Evolutionary conservation across 2,797 vertebrate genomes (phyloP), one percentile per base, ranked within the genome.

Genomic region (Rhinichthys osculus): DNA sequence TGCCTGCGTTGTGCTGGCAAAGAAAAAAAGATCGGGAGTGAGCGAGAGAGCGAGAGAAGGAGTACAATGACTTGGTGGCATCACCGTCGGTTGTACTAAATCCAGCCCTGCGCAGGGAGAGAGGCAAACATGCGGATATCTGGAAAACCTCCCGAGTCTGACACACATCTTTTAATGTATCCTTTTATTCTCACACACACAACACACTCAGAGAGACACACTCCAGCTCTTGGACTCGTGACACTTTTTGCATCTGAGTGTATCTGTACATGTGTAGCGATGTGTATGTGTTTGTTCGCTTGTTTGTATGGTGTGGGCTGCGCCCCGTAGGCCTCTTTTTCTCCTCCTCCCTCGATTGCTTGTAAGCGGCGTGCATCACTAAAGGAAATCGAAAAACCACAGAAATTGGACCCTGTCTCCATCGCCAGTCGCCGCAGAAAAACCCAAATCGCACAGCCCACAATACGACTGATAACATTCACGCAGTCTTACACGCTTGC

Each of bases 1-100:
- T 91, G 89, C 92, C 82, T 95, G 94, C 93, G 93, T 92, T 92
- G 90, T 40, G 89, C 92, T 94, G 92, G 93, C 93, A 93, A 95
- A 59, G 0, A 90, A 44, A 91, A 94, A 95, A 94, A 93, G 93
- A 92, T 93, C 91, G 93, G 90, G 77, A 85, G 91, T 69, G 57
- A 82, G 87, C 78, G 89, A 90, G 90, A 88, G 57, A 82, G 87
- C 78, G 89, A 90, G 90, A 88, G 84, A 88, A 91, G 90, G 67
- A 69, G 77, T 73, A 82, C 87, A 88, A 78, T 76, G 73, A 67
- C 30, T 86, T 80, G 44, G 87, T 86, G 93, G 92, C 87, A 92
- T 92, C 90, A 92, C 93, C 94, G 90, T 86, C 87, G 77, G 77
- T 90, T 71, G 91, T 91, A 91, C 85, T 87, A 92, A 92, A 95